Evolutionary conservation across 2,113 vertebrate species (phyloP), one percentile per base, ranked within the genome.

Genomic region (Diphyllodes magnificus): DNA sequence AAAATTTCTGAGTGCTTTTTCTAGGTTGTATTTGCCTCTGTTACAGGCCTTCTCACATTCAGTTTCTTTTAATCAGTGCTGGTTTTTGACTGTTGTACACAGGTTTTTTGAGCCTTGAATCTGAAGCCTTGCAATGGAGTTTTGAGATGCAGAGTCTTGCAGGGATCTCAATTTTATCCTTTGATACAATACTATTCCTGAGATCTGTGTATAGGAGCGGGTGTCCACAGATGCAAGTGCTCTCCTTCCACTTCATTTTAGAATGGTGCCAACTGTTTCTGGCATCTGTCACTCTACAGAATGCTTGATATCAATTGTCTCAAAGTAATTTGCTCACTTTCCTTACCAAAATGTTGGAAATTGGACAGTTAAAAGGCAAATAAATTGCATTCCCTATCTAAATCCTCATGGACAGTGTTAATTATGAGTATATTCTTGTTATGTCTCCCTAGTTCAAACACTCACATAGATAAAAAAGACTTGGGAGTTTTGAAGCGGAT

Each of bases 391-490:
- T 59, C 51, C 39, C 25, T 35, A 53, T 63, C 39, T 66, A 86
- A 90, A 70, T 86, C 84, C 85, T 90, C 71, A 33, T 42, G 22
- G 71, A 54, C 44, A 81, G 24, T 78, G 47, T 66, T 95, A 95
- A 92, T 93, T 90, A 81, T 31, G 75, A 54, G 28, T n/a, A 68
- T 42, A n/a, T 39, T 69, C 68, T 72, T 89, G 66, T 69, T 90
- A 57, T 56, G 60, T 33, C 64, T 75, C 37, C 72, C 75, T 57
- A 82, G 68, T 84, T 95, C 73, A 88, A 94, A 82, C 77, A 63
- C 13, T 45, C 44, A 42, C 4, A 3, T 92, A 93, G 92, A 95
- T 95, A 79, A 95, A 96, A 86, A 85, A 82, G 57, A 77, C 44
- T 35, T 65, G 19, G 39, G 54, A 68, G 31, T 93, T 96, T 79